Evolutionary conservation across 2,888 invertebrate species (phyloP), one percentile per base, ranked within the genome.

Genomic region (Sialis lutaria): DNA sequence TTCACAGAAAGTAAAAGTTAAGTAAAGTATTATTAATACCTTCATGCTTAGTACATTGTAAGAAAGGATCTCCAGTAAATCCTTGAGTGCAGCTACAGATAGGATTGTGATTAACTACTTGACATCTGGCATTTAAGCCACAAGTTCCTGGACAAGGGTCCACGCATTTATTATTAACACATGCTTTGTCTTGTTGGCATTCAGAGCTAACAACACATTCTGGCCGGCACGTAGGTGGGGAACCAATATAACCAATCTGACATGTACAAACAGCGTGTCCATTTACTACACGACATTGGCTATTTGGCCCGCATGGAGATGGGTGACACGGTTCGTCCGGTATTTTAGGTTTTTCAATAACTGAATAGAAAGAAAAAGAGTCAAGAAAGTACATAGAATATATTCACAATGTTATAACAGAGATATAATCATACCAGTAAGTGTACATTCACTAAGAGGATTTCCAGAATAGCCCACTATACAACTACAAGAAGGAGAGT

Each of bases 71-170:
- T 42, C 79, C 79, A 22, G 74, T 73, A 61, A 69, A 72, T 46
- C 75, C 76, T 34, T 69, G 62, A 22, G 72, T 58, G 60, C 81
- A 81, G 52, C 73, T 74, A 59, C 81, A 81, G 47, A 79, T 77
- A 2, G 80, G 76, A 57, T 77, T 75, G 58, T 81, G 81, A 55
- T 76, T 77, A 35, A 77, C 73, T 10, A 77, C 77, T 62, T 74
- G 72, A 58, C 81, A 81, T 52, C 74, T 65, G 37, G 80, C 78
- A 58, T 74, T 74, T 12, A 70, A 57, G 33, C 79, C 79, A 55
- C 80, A 80, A n/a, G 70, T 72, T 51, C 76, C 75, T 33, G 73
- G 69, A 55, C 80, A 81, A 40, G 80, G 79, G 64, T 81, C 75
- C 6, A 62, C 63, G 56, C 82, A 82, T 59, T 77, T 77, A 55